These are phyloP conservation scores for Halesus radiatus DNA, from an alignment of 1,140 invertebrate genomes.

Conservation along the genomic window DNA sequence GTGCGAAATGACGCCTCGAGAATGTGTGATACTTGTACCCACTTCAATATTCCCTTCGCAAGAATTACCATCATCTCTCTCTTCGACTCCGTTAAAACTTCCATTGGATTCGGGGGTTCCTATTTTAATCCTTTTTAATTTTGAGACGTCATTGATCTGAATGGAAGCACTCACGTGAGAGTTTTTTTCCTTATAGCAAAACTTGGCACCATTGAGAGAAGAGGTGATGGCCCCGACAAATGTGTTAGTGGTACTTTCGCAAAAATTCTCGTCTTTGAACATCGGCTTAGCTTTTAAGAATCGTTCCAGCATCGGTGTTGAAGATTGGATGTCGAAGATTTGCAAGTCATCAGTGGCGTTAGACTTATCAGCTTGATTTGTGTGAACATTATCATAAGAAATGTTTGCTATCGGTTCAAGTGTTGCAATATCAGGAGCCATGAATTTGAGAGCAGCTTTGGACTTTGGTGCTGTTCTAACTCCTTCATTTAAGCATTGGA, in stretches of 20 bases:
- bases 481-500: background rate
- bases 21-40: background rate
- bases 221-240: background rate
- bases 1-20: slow-evolving; percentile 27
- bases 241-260: background rate
- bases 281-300: background rate
- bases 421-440: background rate
- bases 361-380: background rate
- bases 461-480: background rate
- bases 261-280: background rate
- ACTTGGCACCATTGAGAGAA: slow-evolving; percentile 22
- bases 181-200: slow-evolving; percentile 2
- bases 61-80: background rate
- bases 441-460: slow-evolving; percentile 22
- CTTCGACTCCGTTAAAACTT: background rate
- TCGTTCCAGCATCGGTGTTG: background rate
- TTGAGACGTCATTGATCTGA: background rate
- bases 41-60: background rate
- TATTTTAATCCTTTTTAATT: background rate
- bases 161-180: background rate
- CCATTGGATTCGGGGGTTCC: background rate
- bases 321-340: background rate
- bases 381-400: background rate
- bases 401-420: background rate
- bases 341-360: background rate